A percentile compares a stretch with the other conserved stretches of the same genome.
These are phyloP conservation scores for Anastrepha ludens DNA, from an alignment of 1,140 invertebrate species.

Conservation along the genomic window DNA sequence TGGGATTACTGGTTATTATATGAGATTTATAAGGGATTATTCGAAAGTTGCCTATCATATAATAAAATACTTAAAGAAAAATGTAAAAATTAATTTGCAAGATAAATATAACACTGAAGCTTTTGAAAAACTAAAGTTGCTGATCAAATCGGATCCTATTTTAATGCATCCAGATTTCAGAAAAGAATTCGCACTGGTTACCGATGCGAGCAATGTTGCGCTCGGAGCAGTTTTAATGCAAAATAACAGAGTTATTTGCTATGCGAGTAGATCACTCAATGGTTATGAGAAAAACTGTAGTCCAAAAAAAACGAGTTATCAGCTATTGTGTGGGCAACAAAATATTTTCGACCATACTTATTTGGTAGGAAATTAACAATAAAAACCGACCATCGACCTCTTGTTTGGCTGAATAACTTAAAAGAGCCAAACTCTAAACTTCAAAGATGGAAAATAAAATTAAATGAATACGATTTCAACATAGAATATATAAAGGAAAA, in stretches of 20 bases:
- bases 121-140: slow-evolving; percentile 49
- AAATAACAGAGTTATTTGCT: slow-evolving; percentile 48
- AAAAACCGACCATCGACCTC: slow-evolving; percentile 8
- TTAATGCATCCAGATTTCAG: slow-evolving; percentile 51
- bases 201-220: slow-evolving; percentile 60
- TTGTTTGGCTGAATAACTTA: slow-evolving; percentile 38
- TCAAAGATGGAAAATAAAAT: slow-evolving; percentile 52
- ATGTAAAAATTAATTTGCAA: slow-evolving; percentile 55
- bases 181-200: slow-evolving; percentile 52
- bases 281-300: slow-evolving; percentile 46
- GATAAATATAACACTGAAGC: slow-evolving; percentile 51
- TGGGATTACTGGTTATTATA: slow-evolving; percentile 55
- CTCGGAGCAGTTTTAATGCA: slow-evolving; percentile 61
- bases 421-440: slow-evolving; percentile 65
- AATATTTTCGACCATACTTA: slow-evolving; percentile 53
- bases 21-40: slow-evolving; percentile 59
- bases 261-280: slow-evolving; percentile 35
- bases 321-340: slow-evolving; percentile 32
- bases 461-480: slow-evolving; percentile 61
- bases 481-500: slow-evolving; percentile 62
- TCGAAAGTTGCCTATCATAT: slow-evolving; percentile 54
- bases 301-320: slow-evolving; percentile 53
- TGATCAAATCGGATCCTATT: slow-evolving; percentile 49
- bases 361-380: slow-evolving; percentile 17
- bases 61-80: slow-evolving; percentile 58